A percentile compares a stretch with the other conserved stretches of the same genome.
These are phyloP conservation scores for Sander vitreus DNA, from an alignment of 2,113 vertebrate species.

Conservation along the genomic window DNA sequence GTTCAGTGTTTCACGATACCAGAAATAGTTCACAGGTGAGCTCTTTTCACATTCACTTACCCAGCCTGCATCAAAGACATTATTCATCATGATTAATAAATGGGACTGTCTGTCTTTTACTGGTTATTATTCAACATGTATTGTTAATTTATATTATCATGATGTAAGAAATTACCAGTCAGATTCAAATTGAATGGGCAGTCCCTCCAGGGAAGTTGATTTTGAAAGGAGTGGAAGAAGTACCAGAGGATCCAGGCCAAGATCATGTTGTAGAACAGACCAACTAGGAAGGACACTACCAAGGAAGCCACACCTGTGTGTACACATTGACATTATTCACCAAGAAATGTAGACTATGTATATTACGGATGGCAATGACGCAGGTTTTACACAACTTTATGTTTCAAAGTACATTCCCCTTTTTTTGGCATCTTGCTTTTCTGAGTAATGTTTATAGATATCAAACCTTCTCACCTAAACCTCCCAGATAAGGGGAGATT, in stretches of 20 bases:
- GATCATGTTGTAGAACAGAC: constrained; percentile 87
- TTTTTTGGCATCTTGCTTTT: not conserved
- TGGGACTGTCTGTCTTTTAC: not conserved
- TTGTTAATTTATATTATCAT: not conserved
- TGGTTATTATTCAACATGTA: constrained; percentile 6
- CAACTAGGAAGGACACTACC: constrained; percentile 80
- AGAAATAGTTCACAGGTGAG: constrained; percentile 88
- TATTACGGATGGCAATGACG: not conserved
- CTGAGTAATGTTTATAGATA: not conserved
- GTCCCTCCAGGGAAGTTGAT: constrained; percentile 86
- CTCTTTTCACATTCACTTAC: constrained; percentile 85
- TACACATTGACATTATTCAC: not conserved
- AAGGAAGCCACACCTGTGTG: constrained; percentile 82
- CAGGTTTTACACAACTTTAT: not conserved
- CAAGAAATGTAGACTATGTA: not conserved
- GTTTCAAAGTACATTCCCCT: not conserved
- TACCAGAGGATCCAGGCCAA: constrained; percentile 90
- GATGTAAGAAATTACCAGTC: constrained; percentile 78
- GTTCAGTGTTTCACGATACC: constrained; percentile 90
- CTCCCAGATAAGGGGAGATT: constrained; percentile 86
- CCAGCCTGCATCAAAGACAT: constrained; percentile 39
- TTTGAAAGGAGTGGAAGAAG: constrained; percentile 88
- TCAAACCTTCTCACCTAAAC: constrained; percentile 77
- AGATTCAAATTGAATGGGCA: constrained; percentile 84
- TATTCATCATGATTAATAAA: not conserved